phyloP scores from a whole-genome alignment of 2,113 vertebrate species.

The Sebastes schlegelii region DNA sequence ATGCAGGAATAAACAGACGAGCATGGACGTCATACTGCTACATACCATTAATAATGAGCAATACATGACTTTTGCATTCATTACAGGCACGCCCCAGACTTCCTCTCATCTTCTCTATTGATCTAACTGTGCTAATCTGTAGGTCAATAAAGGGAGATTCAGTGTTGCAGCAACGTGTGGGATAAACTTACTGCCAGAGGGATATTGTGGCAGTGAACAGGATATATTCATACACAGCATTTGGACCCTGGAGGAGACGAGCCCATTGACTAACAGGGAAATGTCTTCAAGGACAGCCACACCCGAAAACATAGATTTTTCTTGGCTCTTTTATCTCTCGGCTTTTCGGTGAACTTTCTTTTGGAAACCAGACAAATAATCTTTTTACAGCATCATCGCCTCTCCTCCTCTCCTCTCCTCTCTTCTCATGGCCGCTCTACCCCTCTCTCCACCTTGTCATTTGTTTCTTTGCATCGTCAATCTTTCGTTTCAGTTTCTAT shows the following conservation, averaged over 20 bases:
- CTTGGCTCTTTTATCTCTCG: not conserved
- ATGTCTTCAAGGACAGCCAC: not conserved
- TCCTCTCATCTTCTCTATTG: not conserved
- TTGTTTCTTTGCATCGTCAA: not conserved
- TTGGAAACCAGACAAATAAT: not conserved
- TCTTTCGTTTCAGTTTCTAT: not conserved
- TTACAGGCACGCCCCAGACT: not conserved
- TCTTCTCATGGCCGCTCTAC: too few species aligned
- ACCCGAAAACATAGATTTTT: not conserved
- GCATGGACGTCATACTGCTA: not conserved
- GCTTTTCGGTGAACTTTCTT: not conserved
- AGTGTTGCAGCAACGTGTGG: not conserved
- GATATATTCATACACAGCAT: not conserved
- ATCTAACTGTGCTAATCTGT: not conserved
- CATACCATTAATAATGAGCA: not conserved
- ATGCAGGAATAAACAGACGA: not conserved
- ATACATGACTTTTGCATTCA: not conserved
- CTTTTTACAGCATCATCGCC: not conserved
- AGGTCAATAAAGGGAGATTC: not conserved
- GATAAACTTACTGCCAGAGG: not conserved
- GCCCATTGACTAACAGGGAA: not conserved
- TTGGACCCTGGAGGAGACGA: not conserved
- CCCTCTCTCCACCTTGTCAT: not conserved
- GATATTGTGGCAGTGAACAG: not conserved
- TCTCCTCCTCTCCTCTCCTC: not conserved